phyloP scores from a whole-genome alignment of 1,140 invertebrate genomes.

The Trichoplusia ni region DNA sequence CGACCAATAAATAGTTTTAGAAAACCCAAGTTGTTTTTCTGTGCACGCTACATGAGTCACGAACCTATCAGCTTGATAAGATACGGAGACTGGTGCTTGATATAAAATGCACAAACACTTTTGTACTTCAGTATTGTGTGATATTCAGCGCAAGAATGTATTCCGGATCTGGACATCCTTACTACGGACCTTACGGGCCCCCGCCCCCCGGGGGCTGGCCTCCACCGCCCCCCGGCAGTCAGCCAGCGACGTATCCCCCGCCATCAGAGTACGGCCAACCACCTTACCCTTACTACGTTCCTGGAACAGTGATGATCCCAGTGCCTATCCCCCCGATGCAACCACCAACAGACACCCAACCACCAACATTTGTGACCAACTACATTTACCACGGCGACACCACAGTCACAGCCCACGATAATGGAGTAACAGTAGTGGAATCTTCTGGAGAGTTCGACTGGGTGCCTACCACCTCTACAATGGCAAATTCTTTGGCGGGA shows the following conservation, averaged over 20 bases:
- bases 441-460: constrained; percentile 67
- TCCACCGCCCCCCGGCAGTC: constrained; percentile 43
- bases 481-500: constrained; percentile 53
- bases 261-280: constrained; percentile 31
- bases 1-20: constrained; percentile 22
- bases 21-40: constrained; percentile 11
- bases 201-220: constrained; percentile 34
- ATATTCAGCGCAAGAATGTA: constrained; percentile 32
- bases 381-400: constrained; percentile 69
- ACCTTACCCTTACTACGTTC: constrained; percentile 57
- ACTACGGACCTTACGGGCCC: constrained; percentile 39
- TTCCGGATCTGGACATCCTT: constrained; percentile 39
- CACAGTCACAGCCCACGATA: constrained; percentile 30
- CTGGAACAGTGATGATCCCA: constrained; percentile 66
- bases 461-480: constrained; percentile 65
- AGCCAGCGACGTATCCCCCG: constrained; percentile 38
- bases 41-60: neutral
- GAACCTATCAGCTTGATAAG: neutral
- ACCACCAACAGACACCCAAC: constrained; percentile 24
- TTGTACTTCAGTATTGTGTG: constrained; percentile 3
- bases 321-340: constrained; percentile 33
- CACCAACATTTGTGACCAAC: constrained; percentile 68
- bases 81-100: neutral
- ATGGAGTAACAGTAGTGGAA: constrained; percentile 60
- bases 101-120: constrained; percentile 4